phyloP scores from a whole-genome alignment of 2,888 invertebrate species.

The Scaptomyza parva region DNA sequence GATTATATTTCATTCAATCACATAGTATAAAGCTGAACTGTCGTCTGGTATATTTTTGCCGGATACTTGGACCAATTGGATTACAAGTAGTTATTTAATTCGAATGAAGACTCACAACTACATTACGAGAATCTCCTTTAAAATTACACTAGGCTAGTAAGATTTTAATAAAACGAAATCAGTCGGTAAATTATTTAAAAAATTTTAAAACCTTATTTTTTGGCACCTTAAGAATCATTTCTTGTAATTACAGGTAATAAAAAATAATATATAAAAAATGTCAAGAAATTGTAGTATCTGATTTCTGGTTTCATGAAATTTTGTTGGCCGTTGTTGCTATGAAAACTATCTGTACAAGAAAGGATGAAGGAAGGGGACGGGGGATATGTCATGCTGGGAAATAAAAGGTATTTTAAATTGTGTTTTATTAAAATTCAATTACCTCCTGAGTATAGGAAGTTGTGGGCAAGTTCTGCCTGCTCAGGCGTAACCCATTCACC shows the following conservation, averaged over 20 bases:
- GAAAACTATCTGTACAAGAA: not conserved
- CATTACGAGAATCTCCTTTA: not conserved
- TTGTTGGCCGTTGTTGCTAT: not conserved
- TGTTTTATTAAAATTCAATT: conserved; percentile 61
- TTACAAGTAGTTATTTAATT: not conserved
- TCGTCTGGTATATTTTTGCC: not conserved
- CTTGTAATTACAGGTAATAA: no score
- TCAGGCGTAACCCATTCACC: conserved; percentile 92
- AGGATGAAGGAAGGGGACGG: not conserved
- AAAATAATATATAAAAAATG: no score
- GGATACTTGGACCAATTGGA: not conserved
- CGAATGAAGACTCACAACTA: not conserved
- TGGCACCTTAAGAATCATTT: not conserved
- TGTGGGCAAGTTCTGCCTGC: conserved; percentile 93
- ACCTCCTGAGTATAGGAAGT: conserved; percentile 94
- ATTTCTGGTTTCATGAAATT: not conserved
- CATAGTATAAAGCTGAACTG: no score
- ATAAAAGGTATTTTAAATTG: conserved; percentile 19
- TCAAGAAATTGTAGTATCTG: not conserved
- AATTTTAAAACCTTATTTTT: not conserved
- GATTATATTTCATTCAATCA: no score
- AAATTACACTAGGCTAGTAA: not conserved
- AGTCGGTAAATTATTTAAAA: not conserved
- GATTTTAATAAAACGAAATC: not conserved
- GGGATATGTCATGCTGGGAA: conserved; percentile 1